These are phyloP conservation scores for Drosophila mettleri DNA, from an alignment of 2,888 invertebrate genomes.

Conservation along the genomic window DNA sequence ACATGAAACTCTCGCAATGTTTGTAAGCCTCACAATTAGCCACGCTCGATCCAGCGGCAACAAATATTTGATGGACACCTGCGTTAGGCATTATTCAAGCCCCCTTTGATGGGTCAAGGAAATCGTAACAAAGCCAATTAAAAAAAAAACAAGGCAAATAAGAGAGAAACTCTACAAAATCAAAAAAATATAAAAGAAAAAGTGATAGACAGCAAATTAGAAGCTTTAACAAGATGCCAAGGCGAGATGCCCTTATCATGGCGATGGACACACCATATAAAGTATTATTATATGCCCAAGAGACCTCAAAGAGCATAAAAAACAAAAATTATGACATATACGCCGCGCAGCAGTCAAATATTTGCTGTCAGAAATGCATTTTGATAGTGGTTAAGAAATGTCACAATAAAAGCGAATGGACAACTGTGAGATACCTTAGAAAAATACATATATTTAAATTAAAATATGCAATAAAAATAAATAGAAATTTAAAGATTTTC, in stretches of 20 bases:
- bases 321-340: conserved; percentile 20
- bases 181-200: conserved; percentile 11
- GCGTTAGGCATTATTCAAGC: conserved; percentile 18
- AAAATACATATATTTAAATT: not conserved
- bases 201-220: conserved; percentile 42
- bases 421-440: not conserved
- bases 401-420: not conserved
- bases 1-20: conserved; percentile 8
- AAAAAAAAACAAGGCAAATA: conserved; percentile 13
- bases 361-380: conserved; percentile 32
- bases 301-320: conserved; percentile 12
- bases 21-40: conserved; percentile 20
- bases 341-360: conserved; percentile 24
- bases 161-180: conserved; percentile 4
- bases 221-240: conserved; percentile 23
- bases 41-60: not conserved
- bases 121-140: conserved; percentile 25
- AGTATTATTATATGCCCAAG: conserved; percentile 1
- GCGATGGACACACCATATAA: conserved; percentile 9
- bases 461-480: not conserved
- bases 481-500: not conserved
- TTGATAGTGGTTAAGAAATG: conserved; percentile 19
- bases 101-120: conserved; percentile 28
- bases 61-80: conserved; percentile 29
- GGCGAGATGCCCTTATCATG: conserved; percentile 6